A percentile compares a stretch with the other conserved stretches of the same genome.
These are phyloP conservation scores for Streptopelia turtur DNA, from an alignment of 2,797 vertebrate species.

Conservation along the genomic window DNA sequence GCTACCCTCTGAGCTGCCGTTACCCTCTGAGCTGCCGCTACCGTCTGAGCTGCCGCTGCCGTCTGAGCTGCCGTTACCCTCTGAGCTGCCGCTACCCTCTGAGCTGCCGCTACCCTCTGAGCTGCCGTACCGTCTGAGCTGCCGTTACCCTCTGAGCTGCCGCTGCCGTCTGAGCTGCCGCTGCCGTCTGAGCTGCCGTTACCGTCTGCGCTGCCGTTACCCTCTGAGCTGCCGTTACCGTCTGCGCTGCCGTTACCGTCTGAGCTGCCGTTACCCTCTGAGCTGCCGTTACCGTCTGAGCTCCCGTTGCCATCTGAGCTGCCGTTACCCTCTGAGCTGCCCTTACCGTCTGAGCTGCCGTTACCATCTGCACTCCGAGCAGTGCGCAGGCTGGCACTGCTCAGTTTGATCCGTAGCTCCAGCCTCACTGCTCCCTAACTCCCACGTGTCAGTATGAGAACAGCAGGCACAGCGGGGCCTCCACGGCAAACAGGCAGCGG, in stretches of 20 bases:
- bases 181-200: too few relatives aligned
- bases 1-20: not conserved
- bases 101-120: not conserved
- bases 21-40: not conserved
- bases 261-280: not conserved
- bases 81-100: too few relatives aligned
- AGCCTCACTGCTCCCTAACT: not conserved
- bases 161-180: too few relatives aligned
- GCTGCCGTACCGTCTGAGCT: not conserved
- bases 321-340: not conserved
- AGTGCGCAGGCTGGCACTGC: not conserved
- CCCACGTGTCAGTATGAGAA: too few relatives aligned
- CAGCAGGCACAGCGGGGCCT: too few relatives aligned
- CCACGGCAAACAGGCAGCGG: too few relatives aligned
- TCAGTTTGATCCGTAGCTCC: not conserved
- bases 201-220: not conserved
- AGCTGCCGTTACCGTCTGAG: not conserved
- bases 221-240: not conserved
- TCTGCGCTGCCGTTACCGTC: not conserved
- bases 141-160: not conserved
- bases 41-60: not conserved
- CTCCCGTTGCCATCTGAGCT: not conserved
- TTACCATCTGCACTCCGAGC: not conserved
- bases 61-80: not conserved
- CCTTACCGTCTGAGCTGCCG: not conserved